Evolutionary conservation across 2,888 invertebrate genomes (phyloP).

Genomic region (Monopis laevigella): DNA sequence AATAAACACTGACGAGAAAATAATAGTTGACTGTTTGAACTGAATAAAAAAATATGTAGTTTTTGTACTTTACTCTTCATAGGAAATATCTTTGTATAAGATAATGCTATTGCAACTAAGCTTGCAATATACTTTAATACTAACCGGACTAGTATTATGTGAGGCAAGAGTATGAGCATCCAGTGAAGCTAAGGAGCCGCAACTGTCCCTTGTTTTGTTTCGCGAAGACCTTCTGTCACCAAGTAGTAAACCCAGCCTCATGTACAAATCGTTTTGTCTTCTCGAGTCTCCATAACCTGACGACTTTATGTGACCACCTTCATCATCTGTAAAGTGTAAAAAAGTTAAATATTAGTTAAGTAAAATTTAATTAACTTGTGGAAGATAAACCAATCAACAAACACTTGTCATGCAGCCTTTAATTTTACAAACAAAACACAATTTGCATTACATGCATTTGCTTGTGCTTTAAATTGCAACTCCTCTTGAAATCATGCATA

Average conservation of each 20-base stretch:
- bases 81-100: too few species aligned
- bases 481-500: constrained; percentile 5
- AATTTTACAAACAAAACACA: too few species aligned
- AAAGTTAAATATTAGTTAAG: neutral
- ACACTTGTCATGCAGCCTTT: too few species aligned
- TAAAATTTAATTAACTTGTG: too few species aligned
- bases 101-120: too few species aligned
- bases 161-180: constrained; percentile 77
- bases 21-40: too few species aligned
- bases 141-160: constrained; percentile 83
- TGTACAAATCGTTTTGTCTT: constrained; percentile 79
- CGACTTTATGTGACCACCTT: constrained; percentile 75
- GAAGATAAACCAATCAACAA: too few species aligned
- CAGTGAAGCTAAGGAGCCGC: constrained; percentile 66
- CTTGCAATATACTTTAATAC: constrained; percentile 22
- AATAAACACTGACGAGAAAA: too few species aligned
- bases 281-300: constrained; percentile 44
- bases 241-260: constrained; percentile 82
- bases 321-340: constrained; percentile 68
- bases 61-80: too few species aligned
- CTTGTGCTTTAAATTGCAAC: neutral
- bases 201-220: constrained; percentile 56
- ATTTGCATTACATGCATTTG: neutral
- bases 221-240: constrained; percentile 71
- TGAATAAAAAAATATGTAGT: too few species aligned